phyloP scores from a whole-genome alignment of 1,140 invertebrate species.

The Drosophila guanche region DNA sequence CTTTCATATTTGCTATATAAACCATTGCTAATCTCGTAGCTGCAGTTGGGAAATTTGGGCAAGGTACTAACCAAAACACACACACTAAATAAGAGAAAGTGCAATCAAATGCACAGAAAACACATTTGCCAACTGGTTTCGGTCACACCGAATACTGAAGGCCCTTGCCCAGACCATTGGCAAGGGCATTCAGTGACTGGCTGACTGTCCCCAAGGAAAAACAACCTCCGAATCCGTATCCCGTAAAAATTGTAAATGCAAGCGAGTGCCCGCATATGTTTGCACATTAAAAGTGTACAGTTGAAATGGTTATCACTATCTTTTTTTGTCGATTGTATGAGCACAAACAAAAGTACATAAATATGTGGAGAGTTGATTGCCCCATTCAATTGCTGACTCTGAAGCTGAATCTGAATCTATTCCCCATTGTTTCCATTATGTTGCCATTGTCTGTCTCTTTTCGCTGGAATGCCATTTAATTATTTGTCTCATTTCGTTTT shows the following conservation, averaged over 20 bases:
- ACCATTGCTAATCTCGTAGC: constrained; percentile 59
- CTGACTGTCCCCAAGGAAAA: neutral
- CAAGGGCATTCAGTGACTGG: constrained; percentile 18
- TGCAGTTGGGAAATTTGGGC: constrained; percentile 83
- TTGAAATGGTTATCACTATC: constrained; percentile 3
- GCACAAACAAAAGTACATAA: neutral
- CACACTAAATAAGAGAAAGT: constrained; percentile 28
- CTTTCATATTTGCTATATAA: constrained; percentile 58
- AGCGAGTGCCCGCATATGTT: constrained; percentile 18
- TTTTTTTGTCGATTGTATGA: neutral
- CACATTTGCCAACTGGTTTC: neutral
- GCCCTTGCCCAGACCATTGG: constrained; percentile 2
- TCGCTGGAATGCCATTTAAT: constrained; percentile 48
- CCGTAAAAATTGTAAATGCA: constrained; percentile 33
- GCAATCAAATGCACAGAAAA: constrained; percentile 12
- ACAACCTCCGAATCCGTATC: too few relatives aligned
- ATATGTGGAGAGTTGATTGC: constrained; percentile 31
- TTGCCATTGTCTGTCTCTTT: too few relatives aligned
- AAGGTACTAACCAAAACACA: constrained; percentile 65
- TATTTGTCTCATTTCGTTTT: constrained; percentile 57
- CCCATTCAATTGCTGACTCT: constrained; percentile 31
- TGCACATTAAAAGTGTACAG: constrained; percentile 38
- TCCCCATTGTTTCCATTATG: constrained; percentile 28
- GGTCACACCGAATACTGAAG: constrained; percentile 22
- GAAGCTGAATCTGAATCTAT: constrained; percentile 25